Conservation (phyloP, 2,113 vertebrate species). For the Hypocryptadius cinnamomeus region DNA sequence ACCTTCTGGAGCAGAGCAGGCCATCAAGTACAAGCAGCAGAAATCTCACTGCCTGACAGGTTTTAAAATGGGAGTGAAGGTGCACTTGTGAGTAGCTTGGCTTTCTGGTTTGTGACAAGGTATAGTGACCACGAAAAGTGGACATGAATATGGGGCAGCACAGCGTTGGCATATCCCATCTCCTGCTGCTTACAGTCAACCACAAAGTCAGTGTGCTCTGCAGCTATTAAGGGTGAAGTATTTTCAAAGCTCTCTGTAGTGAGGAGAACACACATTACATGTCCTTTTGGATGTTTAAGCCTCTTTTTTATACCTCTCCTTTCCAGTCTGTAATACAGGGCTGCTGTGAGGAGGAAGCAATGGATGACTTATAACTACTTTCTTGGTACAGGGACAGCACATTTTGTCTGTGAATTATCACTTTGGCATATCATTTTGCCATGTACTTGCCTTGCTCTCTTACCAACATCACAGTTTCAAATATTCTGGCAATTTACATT, state of each 20-base stretch:
- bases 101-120: not conserved
- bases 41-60: not conserved
- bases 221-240: not conserved
- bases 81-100: not conserved
- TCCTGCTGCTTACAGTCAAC: not conserved
- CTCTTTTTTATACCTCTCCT: not conserved
- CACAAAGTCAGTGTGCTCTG: not conserved
- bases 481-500: not conserved
- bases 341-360: not conserved
- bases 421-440: not conserved
- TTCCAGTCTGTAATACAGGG: not conserved
- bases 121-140: not conserved
- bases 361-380: not conserved
- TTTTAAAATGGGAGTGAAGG: not conserved
- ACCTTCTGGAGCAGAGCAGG: not conserved
- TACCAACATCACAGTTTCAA: not conserved
- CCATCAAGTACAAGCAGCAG: not conserved
- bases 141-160: not conserved
- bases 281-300: not conserved
- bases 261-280: rapidly evolving
- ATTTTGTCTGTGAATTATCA: not conserved
- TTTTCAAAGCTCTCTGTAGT: not conserved
- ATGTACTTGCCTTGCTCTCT: not conserved
- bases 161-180: not conserved
- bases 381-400: not conserved